Base-by-base conservation (phyloP, 2,888 invertebrate species). In the Leistus spinibarbis region DNA sequence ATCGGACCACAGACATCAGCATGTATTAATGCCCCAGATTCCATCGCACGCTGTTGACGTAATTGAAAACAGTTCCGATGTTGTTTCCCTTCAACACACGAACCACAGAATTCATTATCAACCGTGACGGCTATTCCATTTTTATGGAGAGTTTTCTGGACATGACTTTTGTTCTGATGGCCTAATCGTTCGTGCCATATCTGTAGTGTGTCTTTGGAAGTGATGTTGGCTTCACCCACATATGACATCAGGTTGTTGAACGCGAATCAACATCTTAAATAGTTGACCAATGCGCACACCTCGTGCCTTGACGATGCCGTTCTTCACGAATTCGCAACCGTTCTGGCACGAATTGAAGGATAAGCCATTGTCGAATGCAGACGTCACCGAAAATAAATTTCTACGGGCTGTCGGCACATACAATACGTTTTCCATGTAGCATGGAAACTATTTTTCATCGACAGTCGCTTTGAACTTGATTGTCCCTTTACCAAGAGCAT, bases 331-430 rank as follows among this genome's bases (percentile, higher is more conserved):
- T 60, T 69, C 60, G 9, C 71, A 24, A 3, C 60, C 62, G 17
- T 16, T 27, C 24, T 24, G 64, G 7, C 64, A 66, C 17, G 65
- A 71, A 23, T 1, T 65, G 19, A 17, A 66, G 13, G 24, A 5
- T 4, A 71, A 16, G 54, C 64, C n/a, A n/a, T n/a, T n/a, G n/a
- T n/a, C n/a, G n/a, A n/a, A n/a, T n/a, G n/a, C n/a, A n/a, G n/a
- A n/a, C n/a, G n/a, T n/a, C 20, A 63, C 63, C n/a, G 71, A 71
- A 24, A 65, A 71, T 22, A 71, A 27, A 67, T 71, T 56, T 56
- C 16, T 56, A 56, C 57, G 40, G 13, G 40, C 1, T 27, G n/a
- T n/a, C n/a, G n/a, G 17, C 20, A 9, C 40, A 24, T 24, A 24
- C 7, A 24, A 4, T 3, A 24, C 24, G 24, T 24, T 24, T 24